Percentiles rank a stretch among this genome's conserved stretches.
Evolutionary conservation across 2,888 invertebrate genomes (phyloP).

Genomic region (Melikaiella ostensackeni): DNA sequence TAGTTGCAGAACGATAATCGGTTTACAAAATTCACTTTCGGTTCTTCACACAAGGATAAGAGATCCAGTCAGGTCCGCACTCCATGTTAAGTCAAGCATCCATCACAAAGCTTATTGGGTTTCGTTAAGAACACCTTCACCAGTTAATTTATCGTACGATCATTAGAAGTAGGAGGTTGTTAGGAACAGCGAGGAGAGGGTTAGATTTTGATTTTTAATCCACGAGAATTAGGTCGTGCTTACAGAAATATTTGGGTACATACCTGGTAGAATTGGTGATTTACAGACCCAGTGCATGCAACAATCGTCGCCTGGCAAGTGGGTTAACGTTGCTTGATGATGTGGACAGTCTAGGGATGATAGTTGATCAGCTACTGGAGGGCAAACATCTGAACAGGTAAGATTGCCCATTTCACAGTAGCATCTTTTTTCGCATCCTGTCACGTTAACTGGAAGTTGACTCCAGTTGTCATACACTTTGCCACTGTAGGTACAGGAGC

Average conservation of each 20-base stretch:
- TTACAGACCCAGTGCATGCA: constrained; percentile 87
- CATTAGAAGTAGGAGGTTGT: background rate
- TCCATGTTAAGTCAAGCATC: constrained; percentile 59
- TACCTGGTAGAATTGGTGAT: constrained; percentile 51
- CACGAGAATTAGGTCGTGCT: background rate
- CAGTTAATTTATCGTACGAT: constrained; percentile 4
- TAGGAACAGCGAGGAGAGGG: background rate
- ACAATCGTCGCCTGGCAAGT: constrained; percentile 87
- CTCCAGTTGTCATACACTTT: constrained; percentile 85
- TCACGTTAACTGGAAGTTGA: constrained; percentile 87
- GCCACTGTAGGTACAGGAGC: constrained; percentile 88
- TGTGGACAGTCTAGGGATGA: constrained; percentile 87
- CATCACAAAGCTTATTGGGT: background rate
- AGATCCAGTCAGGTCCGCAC: constrained; percentile 66
- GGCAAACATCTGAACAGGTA: constrained; percentile 90
- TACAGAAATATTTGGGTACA: background rate
- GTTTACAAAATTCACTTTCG: background rate
- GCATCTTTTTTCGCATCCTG: constrained; percentile 91
- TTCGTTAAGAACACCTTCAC: constrained; percentile 14
- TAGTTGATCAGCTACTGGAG: constrained; percentile 86
- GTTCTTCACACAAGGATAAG: constrained; percentile 41
- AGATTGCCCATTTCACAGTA: constrained; percentile 93
- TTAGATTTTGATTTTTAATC: background rate
- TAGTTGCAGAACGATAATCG: constrained; percentile 17
- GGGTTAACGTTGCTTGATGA: constrained; percentile 82